Evolutionary conservation across 2,113 vertebrate species (phyloP).

Genomic region (Anas platyrhynchos): DNA sequence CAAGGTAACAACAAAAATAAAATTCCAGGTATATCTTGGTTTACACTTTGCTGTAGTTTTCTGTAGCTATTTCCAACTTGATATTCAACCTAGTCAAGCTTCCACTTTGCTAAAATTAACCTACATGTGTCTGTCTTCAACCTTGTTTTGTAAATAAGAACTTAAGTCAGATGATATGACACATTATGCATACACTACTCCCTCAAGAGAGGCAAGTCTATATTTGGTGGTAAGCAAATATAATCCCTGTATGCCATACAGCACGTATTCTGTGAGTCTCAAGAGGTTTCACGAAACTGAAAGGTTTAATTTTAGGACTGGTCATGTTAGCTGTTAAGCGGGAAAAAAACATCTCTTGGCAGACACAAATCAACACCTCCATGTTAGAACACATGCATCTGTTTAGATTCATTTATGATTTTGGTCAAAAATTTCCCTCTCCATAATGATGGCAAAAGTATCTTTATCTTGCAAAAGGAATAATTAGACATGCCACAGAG

Average conservation of each 20-base stretch:
- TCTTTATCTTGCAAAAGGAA: not conserved
- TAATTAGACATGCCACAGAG: not conserved
- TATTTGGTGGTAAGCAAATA: not conserved
- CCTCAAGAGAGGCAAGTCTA: not conserved
- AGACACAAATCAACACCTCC: not conserved
- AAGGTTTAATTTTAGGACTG: not conserved
- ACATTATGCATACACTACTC: not conserved
- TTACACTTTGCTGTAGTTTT: not conserved
- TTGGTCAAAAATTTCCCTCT: not conserved
- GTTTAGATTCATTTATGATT: not conserved
- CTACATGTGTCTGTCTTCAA: not conserved
- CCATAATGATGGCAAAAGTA: not conserved
- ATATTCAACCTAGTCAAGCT: not conserved
- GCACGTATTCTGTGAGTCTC: not conserved
- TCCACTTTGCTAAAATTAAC: constrained; percentile 2
- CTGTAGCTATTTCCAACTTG: not conserved
- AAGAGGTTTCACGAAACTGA: not conserved
- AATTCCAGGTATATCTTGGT: not conserved
- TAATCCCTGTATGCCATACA: not conserved
- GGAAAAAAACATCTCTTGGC: not conserved
- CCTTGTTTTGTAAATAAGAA: not conserved
- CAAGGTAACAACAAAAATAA: not conserved
- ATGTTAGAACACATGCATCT: not conserved
- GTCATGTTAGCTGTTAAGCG: not conserved
- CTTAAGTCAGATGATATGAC: not conserved